phyloP scores from a whole-genome alignment of 2,113 vertebrate genomes.

The Galemys pyrenaicus region DNA sequence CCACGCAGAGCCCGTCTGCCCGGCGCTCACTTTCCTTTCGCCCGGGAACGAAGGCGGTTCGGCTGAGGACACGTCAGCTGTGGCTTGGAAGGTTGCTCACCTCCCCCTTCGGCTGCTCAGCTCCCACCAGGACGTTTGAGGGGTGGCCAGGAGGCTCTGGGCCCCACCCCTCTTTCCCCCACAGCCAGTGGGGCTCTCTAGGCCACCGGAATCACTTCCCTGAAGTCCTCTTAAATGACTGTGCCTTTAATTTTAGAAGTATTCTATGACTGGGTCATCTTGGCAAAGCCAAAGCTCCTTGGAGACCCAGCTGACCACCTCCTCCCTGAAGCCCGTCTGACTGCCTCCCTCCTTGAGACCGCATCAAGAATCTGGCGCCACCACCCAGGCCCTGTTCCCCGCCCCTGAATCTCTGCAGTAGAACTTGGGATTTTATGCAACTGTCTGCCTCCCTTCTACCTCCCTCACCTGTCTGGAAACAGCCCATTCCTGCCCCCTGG shows the following conservation, averaged over 20 bases:
- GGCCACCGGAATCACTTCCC: background rate
- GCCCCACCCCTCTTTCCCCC: background rate
- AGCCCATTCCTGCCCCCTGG: rapidly evolving
- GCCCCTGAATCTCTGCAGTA: background rate
- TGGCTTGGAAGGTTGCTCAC: background rate
- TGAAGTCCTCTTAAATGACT: background rate
- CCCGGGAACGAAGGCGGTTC: background rate
- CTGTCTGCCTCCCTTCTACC: background rate
- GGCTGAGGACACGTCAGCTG: background rate
- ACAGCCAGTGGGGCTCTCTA: background rate
- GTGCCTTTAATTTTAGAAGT: background rate
- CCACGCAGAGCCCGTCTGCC: background rate
- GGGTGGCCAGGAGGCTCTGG: background rate
- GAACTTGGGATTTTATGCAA: background rate
- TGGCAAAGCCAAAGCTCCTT: background rate
- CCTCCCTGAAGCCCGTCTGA: background rate
- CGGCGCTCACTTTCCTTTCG: background rate
- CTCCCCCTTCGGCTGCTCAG: background rate
- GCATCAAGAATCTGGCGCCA: background rate
- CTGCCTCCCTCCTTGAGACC: background rate
- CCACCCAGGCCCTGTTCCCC: no score
- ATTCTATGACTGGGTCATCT: background rate
- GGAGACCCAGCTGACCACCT: background rate
- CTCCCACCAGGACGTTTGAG: background rate
- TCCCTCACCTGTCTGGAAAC: background rate